Evolutionary conservation across 2,113 vertebrate species (phyloP), one percentile per base, ranked within the genome.

Genomic region (Solenodon paradoxus): DNA sequence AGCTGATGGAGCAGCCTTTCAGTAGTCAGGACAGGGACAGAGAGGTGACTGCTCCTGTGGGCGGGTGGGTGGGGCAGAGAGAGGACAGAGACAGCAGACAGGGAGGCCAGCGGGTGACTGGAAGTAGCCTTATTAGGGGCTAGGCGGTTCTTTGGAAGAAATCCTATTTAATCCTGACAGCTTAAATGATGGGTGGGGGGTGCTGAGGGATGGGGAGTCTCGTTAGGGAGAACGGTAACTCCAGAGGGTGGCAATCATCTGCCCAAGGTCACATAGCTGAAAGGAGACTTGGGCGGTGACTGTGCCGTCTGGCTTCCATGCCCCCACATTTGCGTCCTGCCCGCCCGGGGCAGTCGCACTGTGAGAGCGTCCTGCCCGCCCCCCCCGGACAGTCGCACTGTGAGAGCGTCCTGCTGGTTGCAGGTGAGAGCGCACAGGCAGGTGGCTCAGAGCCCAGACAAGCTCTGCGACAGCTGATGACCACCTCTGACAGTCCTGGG

Each of bases 21-120:
- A 57, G 55, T 3, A 4, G n/a, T 51, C 24, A 35, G 61, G 42
- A 28, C 5, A 35, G 13, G 49, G 20, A 6, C 24, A 38, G 12
- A 16, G 30, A 2, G 5, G 0, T 24, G 35, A 45, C 8, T 15
- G 71, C 20, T 9, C 7, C n/a, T 30, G 22, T 35, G 0, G 9
- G 26, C 1, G 9, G 61, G 61, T 32, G 69, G 77, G 45, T 12
- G 35, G 22, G 32, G 1, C 2, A 30, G 38, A 5, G 66, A 47
- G 42, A 69, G 66, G 28, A 11, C 5, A 30, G 47, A 72, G 47
- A 32, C 32, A 42, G 79, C 10, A 2, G 45, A 35, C 61, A 38
- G 9, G n/a, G 38, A n/a, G 11, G 40, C 1, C 20, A 35, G 69
- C 16, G 47, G 28, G 35, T 17, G 9, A 57, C 19, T 2, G 32